Evolutionary conservation across 2,113 vertebrate genomes (phyloP).

Genomic region (Lamprotornis superbus): DNA sequence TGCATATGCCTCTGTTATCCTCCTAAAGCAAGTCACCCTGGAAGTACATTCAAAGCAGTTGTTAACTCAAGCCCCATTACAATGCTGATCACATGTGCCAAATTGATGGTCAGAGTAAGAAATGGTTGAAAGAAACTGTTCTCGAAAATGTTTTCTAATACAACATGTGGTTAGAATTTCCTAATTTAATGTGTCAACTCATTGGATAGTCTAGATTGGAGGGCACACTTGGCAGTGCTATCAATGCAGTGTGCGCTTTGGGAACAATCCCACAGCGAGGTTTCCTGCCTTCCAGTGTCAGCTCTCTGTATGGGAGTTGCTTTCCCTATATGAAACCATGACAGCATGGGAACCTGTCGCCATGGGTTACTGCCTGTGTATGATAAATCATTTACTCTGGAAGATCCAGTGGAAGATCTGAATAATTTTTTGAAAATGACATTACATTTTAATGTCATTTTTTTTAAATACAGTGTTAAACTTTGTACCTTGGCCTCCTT

Average conservation of each 20-base stretch:
- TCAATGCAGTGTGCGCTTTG: neutral
- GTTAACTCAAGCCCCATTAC: neutral
- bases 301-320: neutral
- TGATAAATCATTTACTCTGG: neutral
- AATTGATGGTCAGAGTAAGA: neutral
- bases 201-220: neutral
- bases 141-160: constrained; percentile 3
- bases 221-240: neutral
- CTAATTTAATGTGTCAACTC: neutral
- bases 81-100: neutral
- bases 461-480: neutral
- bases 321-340: neutral
- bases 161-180: neutral
- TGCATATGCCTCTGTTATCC: neutral
- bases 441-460: neutral
- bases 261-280: neutral
- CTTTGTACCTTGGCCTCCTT: neutral
- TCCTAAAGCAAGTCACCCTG: neutral
- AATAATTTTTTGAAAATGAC: neutral
- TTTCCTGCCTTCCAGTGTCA: neutral
- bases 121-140: neutral
- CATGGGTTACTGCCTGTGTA: neutral
- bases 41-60: neutral
- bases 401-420: neutral
- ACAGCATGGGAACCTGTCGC: neutral